phyloP scores from a whole-genome alignment of 92 coral and sea anemone species.

The Chrysogorgia sp. region DNA sequence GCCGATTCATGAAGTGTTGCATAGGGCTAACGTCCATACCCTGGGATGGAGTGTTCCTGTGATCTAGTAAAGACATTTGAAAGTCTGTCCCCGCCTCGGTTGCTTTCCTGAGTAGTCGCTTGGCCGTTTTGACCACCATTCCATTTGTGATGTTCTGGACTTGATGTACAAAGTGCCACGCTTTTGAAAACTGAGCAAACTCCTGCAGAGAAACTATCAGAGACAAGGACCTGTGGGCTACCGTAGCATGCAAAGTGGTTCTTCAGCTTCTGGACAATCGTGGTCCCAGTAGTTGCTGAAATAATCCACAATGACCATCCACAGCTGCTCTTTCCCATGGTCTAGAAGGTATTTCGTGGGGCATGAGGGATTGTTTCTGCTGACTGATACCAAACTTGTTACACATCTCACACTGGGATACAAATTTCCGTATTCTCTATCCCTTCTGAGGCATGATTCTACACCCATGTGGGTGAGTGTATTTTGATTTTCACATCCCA shows the following conservation, averaged over 20 bases:
- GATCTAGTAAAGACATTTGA: too few relatives aligned
- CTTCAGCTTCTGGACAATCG: conserved; percentile 47
- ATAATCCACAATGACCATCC: conserved; percentile 1
- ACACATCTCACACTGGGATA: conserved; percentile 24
- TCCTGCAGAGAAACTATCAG: too few relatives aligned
- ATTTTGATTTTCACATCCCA: conserved; percentile 34
- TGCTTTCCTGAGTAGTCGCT: too few relatives aligned
- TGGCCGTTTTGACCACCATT: too few relatives aligned
- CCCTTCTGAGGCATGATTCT: conserved; percentile 46
- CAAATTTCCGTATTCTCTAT: conserved; percentile 41
- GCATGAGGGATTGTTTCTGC: neutral
- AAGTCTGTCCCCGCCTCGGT: too few relatives aligned
- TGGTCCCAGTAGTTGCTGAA: conserved; percentile 41
- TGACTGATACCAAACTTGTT: neutral
- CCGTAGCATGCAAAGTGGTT: conserved; percentile 45
- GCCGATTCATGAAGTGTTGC: too few relatives aligned
- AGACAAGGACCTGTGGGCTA: conserved; percentile 35
- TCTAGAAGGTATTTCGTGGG: neutral
- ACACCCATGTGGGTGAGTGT: conserved; percentile 44
- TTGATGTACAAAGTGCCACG: too few relatives aligned
- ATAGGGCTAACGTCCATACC: too few relatives aligned
- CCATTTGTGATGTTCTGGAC: too few relatives aligned
- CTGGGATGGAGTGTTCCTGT: too few relatives aligned
- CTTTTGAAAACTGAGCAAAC: too few relatives aligned
- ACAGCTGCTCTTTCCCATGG: neutral